Percentiles rank a stretch among this genome's conserved stretches.
Evolutionary conservation across 2,797 vertebrate genomes (phyloP).

Genomic region (Sebastolobus altivelis): DNA sequence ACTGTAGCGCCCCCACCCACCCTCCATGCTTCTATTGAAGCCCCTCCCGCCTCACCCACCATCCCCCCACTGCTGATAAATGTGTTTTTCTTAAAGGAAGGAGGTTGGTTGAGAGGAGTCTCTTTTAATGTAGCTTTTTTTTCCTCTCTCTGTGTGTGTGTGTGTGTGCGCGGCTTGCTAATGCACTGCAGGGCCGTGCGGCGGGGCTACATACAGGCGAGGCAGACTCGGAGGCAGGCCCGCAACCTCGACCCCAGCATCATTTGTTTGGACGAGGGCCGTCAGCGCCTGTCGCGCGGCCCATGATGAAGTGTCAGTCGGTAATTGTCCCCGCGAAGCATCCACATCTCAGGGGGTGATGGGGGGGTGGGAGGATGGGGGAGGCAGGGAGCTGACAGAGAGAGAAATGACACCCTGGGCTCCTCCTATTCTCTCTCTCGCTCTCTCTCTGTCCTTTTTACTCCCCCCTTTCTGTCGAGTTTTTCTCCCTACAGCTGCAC

Average conservation of each 20-base stretch:
- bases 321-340: constrained; percentile 86
- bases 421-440: constrained; percentile 66
- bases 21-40: constrained; percentile 48
- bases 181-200: constrained; percentile 69
- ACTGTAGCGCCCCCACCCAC: constrained; percentile 63
- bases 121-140: constrained; percentile 75
- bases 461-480: constrained; percentile 32
- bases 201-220: constrained; percentile 60
- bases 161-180: constrained; percentile 53
- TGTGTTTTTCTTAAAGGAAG: constrained; percentile 79
- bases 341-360: constrained; percentile 80
- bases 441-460: constrained; percentile 29
- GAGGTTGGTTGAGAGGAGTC: constrained; percentile 72
- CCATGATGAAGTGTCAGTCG: constrained; percentile 86
- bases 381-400: constrained; percentile 78
- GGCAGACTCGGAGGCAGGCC: constrained; percentile 80
- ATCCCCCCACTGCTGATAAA: constrained; percentile 75
- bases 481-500: constrained; percentile 61
- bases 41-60: constrained; percentile 16
- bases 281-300: constrained; percentile 83
- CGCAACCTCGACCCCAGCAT: constrained; percentile 84
- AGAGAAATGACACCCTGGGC: constrained; percentile 82
- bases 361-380: constrained; percentile 53
- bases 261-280: constrained; percentile 88
- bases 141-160: constrained; percentile 12